A percentile compares a stretch with the other conserved stretches of the same genome.
Conservation (phyloP, 2,113 vertebrate genomes). For the Plectropomus leopardus region DNA sequence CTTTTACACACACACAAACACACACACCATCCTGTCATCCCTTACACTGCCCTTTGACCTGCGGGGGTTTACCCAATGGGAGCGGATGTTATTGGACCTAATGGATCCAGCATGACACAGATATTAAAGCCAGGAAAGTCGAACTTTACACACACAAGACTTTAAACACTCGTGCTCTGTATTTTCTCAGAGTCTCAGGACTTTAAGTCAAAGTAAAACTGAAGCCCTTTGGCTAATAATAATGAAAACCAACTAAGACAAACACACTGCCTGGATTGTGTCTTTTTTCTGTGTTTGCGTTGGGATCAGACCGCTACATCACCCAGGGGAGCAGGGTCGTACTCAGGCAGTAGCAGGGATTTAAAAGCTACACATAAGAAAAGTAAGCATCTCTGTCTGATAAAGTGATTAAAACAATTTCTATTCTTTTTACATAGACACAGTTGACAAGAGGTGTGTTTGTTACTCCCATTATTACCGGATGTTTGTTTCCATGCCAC, state of each 20-base stretch:
- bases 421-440: background rate
- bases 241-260: conserved; percentile 30
- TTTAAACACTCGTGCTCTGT: background rate
- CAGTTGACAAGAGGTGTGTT: background rate
- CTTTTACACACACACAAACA: conserved; percentile 21
- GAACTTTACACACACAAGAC: conserved; percentile 15
- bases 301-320: background rate
- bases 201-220: background rate
- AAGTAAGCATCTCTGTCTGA: background rate
- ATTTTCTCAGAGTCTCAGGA: background rate
- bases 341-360: conserved; percentile 11
- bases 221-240: conserved; percentile 19
- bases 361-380: background rate
- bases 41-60: conserved; percentile 51
- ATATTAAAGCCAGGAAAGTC: conserved; percentile 32
- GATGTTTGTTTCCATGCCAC: background rate
- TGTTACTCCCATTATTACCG: background rate
- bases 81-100: conserved; percentile 68
- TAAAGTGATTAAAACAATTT: background rate
- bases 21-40: conserved; percentile 22
- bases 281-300: conserved; percentile 9
- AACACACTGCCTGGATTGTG: conserved; percentile 25
- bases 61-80: conserved; percentile 9
- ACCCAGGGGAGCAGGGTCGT: background rate
- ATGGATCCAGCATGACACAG: conserved; percentile 47